phyloP scores from a whole-genome alignment of 1,140 invertebrate species.

The Metopolophium dirhodum region DNA sequence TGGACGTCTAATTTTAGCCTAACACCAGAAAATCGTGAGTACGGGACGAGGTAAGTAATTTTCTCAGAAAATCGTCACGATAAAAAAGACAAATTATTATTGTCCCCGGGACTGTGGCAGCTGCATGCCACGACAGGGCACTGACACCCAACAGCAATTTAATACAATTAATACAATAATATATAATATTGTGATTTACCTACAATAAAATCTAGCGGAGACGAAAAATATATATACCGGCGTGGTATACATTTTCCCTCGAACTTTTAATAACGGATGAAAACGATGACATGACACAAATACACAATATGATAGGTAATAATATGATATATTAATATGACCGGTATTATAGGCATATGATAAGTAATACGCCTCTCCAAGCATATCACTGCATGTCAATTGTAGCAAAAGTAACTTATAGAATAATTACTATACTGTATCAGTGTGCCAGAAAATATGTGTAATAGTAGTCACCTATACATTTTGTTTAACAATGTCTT shows the following conservation, averaged over 20 bases:
- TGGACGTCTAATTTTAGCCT: not conserved
- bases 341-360: too few species aligned
- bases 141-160: not conserved
- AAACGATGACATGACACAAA: not conserved
- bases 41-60: not conserved
- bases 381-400: not conserved
- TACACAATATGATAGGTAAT: too few species aligned
- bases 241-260: not conserved
- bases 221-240: not conserved
- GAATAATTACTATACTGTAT: not conserved
- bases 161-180: not conserved
- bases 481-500: too few species aligned
- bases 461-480: too few species aligned
- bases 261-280: not conserved
- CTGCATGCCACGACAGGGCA: not conserved
- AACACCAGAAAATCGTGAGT: not conserved
- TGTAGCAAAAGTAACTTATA: not conserved
- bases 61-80: constrained; percentile 7
- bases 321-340: too few species aligned
- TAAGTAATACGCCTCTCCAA: not conserved
- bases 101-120: not conserved
- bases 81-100: constrained; percentile 20
- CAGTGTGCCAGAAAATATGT: not conserved
- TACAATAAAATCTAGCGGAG: not conserved
- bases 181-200: not conserved